These are phyloP conservation scores for Neodon shergylaensis DNA, from an alignment of 2,113 vertebrate species.

Conservation along the genomic window DNA sequence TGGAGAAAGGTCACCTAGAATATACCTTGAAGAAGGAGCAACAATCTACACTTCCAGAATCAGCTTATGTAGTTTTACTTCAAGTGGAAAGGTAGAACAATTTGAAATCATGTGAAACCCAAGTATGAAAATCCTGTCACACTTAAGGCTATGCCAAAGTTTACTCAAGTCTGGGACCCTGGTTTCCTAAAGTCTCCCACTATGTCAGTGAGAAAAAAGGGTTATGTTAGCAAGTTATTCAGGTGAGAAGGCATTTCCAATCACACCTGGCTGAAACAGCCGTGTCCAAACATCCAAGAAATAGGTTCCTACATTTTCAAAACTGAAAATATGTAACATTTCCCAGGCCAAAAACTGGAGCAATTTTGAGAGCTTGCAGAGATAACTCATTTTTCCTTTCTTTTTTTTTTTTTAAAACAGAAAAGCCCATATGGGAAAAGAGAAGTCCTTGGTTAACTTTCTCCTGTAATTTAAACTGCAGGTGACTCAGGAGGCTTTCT, in stretches of 20 bases:
- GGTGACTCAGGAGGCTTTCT: not conserved
- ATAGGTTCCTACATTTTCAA: slow-evolving; percentile 7
- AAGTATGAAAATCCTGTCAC: not conserved
- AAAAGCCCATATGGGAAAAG: not conserved
- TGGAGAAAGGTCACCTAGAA: not conserved
- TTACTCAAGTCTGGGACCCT: not conserved
- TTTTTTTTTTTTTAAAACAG: no score
- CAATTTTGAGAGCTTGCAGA: not conserved
- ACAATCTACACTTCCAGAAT: not conserved
- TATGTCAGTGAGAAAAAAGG: not conserved
- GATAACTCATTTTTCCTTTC: not conserved
- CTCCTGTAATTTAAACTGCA: not conserved
- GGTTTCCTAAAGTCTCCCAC: slow-evolving; percentile 9
- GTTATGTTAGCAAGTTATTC: not conserved
- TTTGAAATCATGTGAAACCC: not conserved
- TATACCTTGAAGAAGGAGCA: not conserved
- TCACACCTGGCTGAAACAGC: not conserved
- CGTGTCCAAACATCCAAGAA: not conserved
- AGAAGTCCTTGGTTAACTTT: not conserved
- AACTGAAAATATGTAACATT: not conserved
- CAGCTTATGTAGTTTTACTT: not conserved
- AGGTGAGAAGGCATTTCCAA: not conserved
- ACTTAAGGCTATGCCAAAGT: not conserved
- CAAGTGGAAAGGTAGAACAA: not conserved
- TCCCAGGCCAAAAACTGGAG: not conserved